Percentiles rank a stretch among this genome's conserved stretches.
Evolutionary conservation across 2,113 vertebrate species (phyloP).

Genomic region (Illadopsis cleaveri): DNA sequence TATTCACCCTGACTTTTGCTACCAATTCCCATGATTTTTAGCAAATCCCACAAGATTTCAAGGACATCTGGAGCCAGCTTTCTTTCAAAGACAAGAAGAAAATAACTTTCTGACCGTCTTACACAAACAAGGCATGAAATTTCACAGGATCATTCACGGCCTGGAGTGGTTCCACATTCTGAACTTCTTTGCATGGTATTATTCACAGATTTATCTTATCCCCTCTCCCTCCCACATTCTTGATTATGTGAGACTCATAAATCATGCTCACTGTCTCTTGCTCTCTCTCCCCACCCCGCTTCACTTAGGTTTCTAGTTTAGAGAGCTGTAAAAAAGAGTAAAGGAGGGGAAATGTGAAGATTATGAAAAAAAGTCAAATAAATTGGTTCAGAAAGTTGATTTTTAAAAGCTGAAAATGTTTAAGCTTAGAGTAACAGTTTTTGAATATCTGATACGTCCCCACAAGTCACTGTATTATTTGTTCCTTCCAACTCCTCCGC

Average conservation of each 20-base stretch:
- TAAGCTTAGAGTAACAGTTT: not conserved
- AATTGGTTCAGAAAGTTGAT: not conserved
- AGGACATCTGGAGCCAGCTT: not conserved
- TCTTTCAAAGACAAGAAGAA: conserved; percentile 1
- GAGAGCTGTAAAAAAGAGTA: not conserved
- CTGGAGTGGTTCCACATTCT: not conserved
- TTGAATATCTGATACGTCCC: not conserved
- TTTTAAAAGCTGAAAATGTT: not conserved
- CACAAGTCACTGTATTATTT: not conserved
- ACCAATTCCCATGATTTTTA: not conserved
- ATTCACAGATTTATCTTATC: not conserved
- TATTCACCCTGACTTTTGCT: not conserved
- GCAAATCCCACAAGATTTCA: not conserved
- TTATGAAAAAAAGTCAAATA: not conserved
- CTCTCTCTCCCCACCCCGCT: not conserved
- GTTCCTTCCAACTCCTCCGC: not conserved
- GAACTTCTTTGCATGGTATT: not conserved
- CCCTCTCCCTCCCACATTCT: not conserved
- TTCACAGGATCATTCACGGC: not conserved
- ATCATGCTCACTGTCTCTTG: not conserved
- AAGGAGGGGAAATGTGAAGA: not conserved
- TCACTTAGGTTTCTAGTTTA: not conserved
- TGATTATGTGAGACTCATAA: not conserved
- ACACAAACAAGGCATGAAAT: not conserved
- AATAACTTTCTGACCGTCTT: not conserved